A percentile compares a stretch with the other conserved stretches of the same genome.
phyloP scores from a whole-genome alignment of 2,113 vertebrate species.

The Aplodontia rufa region DNA sequence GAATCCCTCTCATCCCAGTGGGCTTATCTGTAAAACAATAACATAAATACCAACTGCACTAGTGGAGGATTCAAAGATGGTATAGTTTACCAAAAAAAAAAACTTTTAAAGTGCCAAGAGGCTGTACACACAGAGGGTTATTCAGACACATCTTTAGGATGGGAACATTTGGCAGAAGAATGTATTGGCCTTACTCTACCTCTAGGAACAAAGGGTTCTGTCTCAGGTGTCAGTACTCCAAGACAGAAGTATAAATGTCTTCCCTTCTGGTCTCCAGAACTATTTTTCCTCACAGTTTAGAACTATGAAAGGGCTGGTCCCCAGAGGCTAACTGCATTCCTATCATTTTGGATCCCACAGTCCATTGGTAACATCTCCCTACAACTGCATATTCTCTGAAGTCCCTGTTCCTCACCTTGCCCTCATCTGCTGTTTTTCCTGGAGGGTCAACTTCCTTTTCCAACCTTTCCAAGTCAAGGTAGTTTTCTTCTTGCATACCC shows the following conservation, averaged over 20 bases:
- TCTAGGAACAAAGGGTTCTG: background rate
- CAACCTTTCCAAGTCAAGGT: background rate
- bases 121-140: background rate
- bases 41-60: background rate
- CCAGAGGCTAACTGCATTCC: background rate
- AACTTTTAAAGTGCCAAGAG: background rate
- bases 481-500: background rate
- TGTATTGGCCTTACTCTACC: background rate
- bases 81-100: background rate
- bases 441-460: background rate
- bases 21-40: background rate
- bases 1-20: background rate
- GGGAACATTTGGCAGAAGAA: slow-evolving; percentile 9
- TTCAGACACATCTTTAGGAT: background rate
- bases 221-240: background rate
- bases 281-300: background rate
- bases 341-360: background rate
- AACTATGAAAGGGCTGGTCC: background rate
- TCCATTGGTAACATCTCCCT: background rate
- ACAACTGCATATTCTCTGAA: background rate
- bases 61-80: background rate
- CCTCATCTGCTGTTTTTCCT: background rate
- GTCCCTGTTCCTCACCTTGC: background rate
- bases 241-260: background rate
- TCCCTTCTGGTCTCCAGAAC: background rate